Evolutionary conservation across 2,888 invertebrate species (phyloP), one percentile per base, ranked within the genome.

Genomic region (Ophioninae sp.): DNA sequence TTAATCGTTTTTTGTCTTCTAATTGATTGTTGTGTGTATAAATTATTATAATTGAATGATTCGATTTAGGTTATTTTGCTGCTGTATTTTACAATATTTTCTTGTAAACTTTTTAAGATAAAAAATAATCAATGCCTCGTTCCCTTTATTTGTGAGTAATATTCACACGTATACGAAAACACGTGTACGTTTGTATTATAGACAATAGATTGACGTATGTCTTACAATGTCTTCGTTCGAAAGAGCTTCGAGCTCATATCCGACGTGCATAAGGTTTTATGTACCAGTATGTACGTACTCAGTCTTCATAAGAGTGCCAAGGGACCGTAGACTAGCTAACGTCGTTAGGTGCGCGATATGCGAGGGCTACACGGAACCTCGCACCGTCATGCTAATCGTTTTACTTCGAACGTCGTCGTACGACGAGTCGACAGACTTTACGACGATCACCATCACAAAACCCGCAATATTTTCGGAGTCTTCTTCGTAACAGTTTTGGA

Each of bases 271-370:
- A 44, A 63, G 68, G 23, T 74, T 68, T 51, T 30, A 79, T 61
- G 39, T 44, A 39, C 41, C 56, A 56, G 6, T 51, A 51, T 51
- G 17, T 51, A 23, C 72, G 63, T 64, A 6, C 56, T 51, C 13
- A 71, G 64, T 41, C 58, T 23, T 23, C 56, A 71, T 59, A n/a
- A 64, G 39, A 78, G 56, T 74, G 20, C 61, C 63, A 71, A 44
- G 64, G 68, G 20, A 39, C 63, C 58, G 81, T 87, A 85, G 88
- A 90, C 90, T 87, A 87, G 87, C 90, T 91, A 91, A 91, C 88
- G 89, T 90, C 87, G 90, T 91, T 91, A 90, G 88, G 88, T 17
- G 13, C 6, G 51, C 84, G 39, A 77, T 83, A 80, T 68, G 64
- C 63, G 63, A 67, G 61, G 81, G 69, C 59, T 20, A 9, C 67